phyloP scores from a whole-genome alignment of 2,888 invertebrate genomes.

The Brachypalpus laphriformis region DNA sequence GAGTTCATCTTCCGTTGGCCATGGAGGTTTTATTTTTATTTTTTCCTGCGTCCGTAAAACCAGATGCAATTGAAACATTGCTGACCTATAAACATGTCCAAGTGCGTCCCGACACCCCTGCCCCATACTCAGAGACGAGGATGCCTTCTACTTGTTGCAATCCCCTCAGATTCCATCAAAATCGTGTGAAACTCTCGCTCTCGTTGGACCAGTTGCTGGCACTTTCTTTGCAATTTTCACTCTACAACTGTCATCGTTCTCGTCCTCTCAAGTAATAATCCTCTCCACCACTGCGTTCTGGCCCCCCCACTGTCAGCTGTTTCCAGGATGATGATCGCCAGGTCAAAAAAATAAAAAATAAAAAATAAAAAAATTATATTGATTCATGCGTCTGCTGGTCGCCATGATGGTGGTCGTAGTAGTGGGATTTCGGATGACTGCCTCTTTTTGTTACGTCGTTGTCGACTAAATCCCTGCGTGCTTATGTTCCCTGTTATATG shows the following conservation, averaged over 20 bases:
- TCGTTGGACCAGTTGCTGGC: slow-evolving; percentile 64
- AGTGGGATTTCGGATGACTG: slow-evolving; percentile 1
- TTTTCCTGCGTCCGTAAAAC: slow-evolving; percentile 36
- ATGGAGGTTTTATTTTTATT: slow-evolving; percentile 17
- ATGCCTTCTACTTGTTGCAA: slow-evolving; percentile 64
- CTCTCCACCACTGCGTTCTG: background rate
- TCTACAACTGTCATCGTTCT: slow-evolving; percentile 67
- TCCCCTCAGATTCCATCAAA: slow-evolving; percentile 1
- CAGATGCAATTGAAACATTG: slow-evolving; percentile 72
- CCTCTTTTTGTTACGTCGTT: slow-evolving; percentile 40
- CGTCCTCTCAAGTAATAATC: slow-evolving; percentile 25
- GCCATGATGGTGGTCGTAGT: background rate
- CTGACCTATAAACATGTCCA: slow-evolving; percentile 70
- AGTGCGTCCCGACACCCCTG: slow-evolving; percentile 28
- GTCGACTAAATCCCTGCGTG: slow-evolving; percentile 35
- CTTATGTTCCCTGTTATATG: slow-evolving; percentile 43
- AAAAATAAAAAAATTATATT: slow-evolving; percentile 37
- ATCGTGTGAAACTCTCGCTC: slow-evolving; percentile 72
- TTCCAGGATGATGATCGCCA: slow-evolving; percentile 24
- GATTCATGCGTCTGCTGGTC: slow-evolving; percentile 61
- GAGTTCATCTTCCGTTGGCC: slow-evolving; percentile 45
- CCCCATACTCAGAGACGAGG: slow-evolving; percentile 33
- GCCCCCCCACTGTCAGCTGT: slow-evolving; percentile 9
- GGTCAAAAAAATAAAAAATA: background rate
- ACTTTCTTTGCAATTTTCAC: slow-evolving; percentile 57